Conservation (phyloP, 2,888 invertebrate genomes). For the Acanthococcus lagerstroemiae region DNA sequence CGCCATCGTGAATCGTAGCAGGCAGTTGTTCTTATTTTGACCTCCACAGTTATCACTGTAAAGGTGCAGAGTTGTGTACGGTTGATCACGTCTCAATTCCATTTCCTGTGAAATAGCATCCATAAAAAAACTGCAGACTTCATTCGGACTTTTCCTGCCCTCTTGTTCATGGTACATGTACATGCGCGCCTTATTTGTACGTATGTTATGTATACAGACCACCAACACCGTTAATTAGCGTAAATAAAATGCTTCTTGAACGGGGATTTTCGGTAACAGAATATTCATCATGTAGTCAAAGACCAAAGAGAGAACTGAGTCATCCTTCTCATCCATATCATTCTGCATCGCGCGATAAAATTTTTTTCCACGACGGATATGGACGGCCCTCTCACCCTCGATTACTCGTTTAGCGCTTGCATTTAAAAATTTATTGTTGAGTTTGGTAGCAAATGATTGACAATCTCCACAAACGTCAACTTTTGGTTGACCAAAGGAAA, state of each 20-base stretch:
- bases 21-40: too few relatives aligned
- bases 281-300: conserved; percentile 38
- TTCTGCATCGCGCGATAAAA: conserved; percentile 36
- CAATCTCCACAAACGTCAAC: neutral
- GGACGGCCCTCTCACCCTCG: conserved; percentile 36
- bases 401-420: conserved; percentile 35
- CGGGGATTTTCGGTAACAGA: conserved; percentile 37
- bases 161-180: conserved; percentile 37
- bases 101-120: conserved; percentile 27
- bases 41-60: too few relatives aligned
- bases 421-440: conserved; percentile 5
- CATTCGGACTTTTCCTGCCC: conserved; percentile 34
- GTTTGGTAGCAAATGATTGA: neutral
- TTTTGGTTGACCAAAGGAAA: neutral
- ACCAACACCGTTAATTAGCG: conserved; percentile 34
- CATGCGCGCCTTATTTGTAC: conserved; percentile 34
- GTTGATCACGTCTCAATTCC: neutral
- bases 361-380: conserved; percentile 36
- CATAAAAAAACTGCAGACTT: conserved; percentile 34
- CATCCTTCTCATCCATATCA: conserved; percentile 34
- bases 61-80: too few relatives aligned
- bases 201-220: conserved; percentile 36
- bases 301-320: conserved; percentile 34
- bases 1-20: too few relatives aligned
- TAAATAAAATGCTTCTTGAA: conserved; percentile 36